Evolutionary conservation across 2,888 invertebrate genomes (phyloP), one percentile per base, ranked within the genome.

Genomic region (Erebia aethiops): DNA sequence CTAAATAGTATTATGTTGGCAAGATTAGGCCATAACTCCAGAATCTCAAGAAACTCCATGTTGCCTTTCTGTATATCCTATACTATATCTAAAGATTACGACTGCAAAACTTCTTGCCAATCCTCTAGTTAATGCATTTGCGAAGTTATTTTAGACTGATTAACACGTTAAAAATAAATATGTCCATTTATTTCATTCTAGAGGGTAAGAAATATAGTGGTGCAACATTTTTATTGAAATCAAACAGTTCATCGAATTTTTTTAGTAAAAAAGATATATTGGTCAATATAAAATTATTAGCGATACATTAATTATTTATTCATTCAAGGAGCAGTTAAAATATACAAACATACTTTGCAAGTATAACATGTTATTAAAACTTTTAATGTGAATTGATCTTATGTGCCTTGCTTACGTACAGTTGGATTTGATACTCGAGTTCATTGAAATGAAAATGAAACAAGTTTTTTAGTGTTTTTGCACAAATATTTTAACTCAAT

Each of bases 341-440:
- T 66, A 66, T 43, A 56, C 43, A 71, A 68, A 51, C 41, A 72
- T 72, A 70, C 66, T 68, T 66, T 74, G 70, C 72, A 69, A 64
- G 46, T 74, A 76, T 74, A 74, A 58, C 49, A 63, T 73, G 64
- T 74, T 43, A 75, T 78, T 77, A 74, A 76, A 80, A 84, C 80
- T 57, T 87, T 88, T 87, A 87, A 87, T 87, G 86, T 88, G 89
- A 86, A 91, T 87, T 87, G 83, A 91, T 92, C 85, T 92, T 91
- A 91, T 84, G 92, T 93, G 92, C 92, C 92, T 93, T 89, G 89
- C 82, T 86, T 85, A 85, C 80, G 82, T 84, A 87, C 85, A 87
- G 92, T 88, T 88, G 91, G 92, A 90, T 91, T 91, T 91, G 86
- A 91, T 87, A 86, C 83, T 71, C 57, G 58, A 68, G 57, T 71